These are phyloP conservation scores for Procavia capensis DNA, from an alignment of 2,113 vertebrate species.

Conservation along the genomic window DNA sequence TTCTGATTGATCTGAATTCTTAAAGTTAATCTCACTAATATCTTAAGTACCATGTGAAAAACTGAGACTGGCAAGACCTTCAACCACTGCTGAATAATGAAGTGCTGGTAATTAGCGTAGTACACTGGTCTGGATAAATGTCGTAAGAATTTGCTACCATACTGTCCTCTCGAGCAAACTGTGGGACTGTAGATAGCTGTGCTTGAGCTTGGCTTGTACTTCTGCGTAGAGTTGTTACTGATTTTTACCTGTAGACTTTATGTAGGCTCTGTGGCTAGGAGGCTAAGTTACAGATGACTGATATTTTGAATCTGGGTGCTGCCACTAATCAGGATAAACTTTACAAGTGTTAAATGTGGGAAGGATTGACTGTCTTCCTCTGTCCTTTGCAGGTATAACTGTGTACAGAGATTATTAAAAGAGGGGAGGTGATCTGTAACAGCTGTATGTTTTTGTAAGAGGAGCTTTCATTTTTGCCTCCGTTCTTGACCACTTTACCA, in stretches of 20 bases:
- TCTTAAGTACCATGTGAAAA: not conserved
- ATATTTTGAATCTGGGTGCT: not conserved
- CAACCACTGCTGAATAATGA: constrained; percentile 29
- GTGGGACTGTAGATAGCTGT: not conserved
- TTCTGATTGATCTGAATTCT: constrained; percentile 18
- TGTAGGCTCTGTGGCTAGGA: not conserved
- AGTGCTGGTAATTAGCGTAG: not conserved
- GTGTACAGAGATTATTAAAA: not conserved
- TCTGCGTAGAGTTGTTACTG: not conserved
- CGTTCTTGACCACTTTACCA: not conserved
- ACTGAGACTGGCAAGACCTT: constrained; percentile 5
- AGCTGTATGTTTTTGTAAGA: not conserved
- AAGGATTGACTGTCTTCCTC: not conserved
- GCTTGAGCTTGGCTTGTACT: not conserved
- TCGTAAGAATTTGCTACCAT: not conserved
- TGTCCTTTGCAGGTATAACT: constrained; percentile 30
- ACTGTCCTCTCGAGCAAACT: not conserved
- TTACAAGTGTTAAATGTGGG: not conserved
- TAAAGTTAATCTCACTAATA: constrained; percentile 37
- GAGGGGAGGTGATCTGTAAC: not conserved
- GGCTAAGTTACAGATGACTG: not conserved
- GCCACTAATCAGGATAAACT: not conserved
- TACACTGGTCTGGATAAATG: not conserved
- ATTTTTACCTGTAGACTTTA: not conserved
- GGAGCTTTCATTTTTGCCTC: not conserved